Evolutionary conservation across 2,113 vertebrate species (phyloP), one percentile per base, ranked within the genome.

Genomic region (Calyptommatus sinebrachiatus): DNA sequence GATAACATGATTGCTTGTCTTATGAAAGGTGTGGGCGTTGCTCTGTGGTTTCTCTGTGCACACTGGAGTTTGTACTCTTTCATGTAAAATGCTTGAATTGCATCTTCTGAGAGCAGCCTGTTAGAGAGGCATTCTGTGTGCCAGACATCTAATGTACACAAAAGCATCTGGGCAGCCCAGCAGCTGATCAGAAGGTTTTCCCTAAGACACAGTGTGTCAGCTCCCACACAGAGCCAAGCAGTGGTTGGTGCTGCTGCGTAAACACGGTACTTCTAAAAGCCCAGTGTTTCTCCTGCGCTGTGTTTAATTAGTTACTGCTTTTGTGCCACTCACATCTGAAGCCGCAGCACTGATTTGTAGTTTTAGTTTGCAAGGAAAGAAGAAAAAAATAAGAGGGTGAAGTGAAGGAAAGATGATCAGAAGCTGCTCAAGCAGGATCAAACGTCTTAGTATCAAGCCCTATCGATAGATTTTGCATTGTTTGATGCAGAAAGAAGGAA

Each of bases 1-100:
- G 71, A 68, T 81, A 74, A 57, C 28, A 68, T 11, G 31, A 18
- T 18, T 74, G 71, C 72, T 67, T 67, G 28, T 73, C 71, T 73
- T 73, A 50, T 67, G 48, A 74, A 80, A 80, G 31, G 24, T 7
- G 22, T 20, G 78, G 70, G 45, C 50, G 70, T 50, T 61, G 45
- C 24, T 77, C 48, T 71, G 18, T 11, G 35, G 62, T 80, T 73
- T 80, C 62, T 68, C 22, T 68, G 79, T n/a, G 16, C 46, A 60
- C 16, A 1, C 29, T 50, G 29, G 48, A 57, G 62, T 73, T 31
- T 77, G 65, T 26, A 68, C 46, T 68, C 12, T 48, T 28, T 29
- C 8, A 28, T 65, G 65, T 53, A 31, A 41, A 66, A 73, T 67
- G 53, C 62, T 20, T 20, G 21, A 60, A 73, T 18, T 73, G 24